Evolutionary conservation across 2,888 invertebrate genomes (phyloP).

Genomic region (Amiota mariae): DNA sequence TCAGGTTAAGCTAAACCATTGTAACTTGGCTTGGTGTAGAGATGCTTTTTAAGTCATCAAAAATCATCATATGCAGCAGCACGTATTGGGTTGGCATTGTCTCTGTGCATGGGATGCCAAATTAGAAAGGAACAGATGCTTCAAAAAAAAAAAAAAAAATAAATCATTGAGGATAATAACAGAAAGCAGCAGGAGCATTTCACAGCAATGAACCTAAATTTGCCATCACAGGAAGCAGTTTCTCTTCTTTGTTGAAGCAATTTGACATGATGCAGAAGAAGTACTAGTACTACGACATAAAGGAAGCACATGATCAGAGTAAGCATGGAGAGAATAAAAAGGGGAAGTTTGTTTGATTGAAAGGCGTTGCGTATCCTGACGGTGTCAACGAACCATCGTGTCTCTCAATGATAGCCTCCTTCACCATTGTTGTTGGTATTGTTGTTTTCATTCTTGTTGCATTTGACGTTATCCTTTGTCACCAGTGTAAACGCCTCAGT

Average conservation of each 20-base stretch:
- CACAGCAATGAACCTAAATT: conserved; percentile 14
- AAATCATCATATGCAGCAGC: background rate
- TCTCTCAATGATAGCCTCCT: background rate
- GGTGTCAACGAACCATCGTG: background rate
- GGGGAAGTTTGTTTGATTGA: conserved; percentile 57
- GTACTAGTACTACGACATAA: background rate
- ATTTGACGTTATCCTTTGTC: too few species aligned
- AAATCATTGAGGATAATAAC: too few species aligned
- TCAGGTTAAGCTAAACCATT: too few species aligned
- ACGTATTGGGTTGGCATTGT: background rate
- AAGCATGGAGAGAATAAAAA: background rate
- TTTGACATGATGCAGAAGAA: background rate
- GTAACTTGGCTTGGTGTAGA: too few species aligned
- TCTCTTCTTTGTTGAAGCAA: background rate
- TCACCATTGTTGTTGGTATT: conserved; percentile 2
- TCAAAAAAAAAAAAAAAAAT: too few species aligned
- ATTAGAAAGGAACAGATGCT: background rate
- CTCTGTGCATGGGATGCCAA: background rate
- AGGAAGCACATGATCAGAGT: conserved; percentile 2
- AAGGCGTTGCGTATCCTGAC: conserved; percentile 46
- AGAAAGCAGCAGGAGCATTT: background rate
- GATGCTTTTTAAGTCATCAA: background rate
- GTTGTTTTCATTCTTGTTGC: too few species aligned
- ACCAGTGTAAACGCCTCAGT: background rate
- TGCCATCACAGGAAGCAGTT: background rate